phyloP scores from a whole-genome alignment of 1,140 invertebrate species.

The Drosophila lacertosa region DNA sequence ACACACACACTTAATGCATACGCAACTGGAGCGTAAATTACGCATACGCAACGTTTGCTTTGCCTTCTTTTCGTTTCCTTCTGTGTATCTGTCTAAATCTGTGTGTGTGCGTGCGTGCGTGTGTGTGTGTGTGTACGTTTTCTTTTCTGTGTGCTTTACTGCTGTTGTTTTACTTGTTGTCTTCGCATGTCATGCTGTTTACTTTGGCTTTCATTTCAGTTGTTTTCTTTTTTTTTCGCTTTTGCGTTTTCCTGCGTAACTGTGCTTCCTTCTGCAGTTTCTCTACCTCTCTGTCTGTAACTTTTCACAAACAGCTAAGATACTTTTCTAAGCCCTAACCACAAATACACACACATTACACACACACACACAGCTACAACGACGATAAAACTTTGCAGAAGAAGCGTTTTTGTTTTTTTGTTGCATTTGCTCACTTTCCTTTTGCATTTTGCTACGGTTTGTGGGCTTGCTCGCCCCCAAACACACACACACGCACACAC shows the following conservation, averaged over 20 bases:
- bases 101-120: slow-evolving; percentile 16
- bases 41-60: slow-evolving; percentile 78
- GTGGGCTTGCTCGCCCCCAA: slow-evolving; percentile 5
- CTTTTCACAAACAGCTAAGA: slow-evolving; percentile 39
- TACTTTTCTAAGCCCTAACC: slow-evolving; percentile 36
- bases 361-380: slow-evolving; percentile 24
- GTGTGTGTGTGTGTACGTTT: slow-evolving; percentile 15
- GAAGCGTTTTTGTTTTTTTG: slow-evolving; percentile 23
- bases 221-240: slow-evolving; percentile 32
- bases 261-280: slow-evolving; percentile 46
- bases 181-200: slow-evolving; percentile 73
- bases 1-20: slow-evolving; percentile 46
- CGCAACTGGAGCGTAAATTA: slow-evolving; percentile 80
- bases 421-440: slow-evolving; percentile 56
- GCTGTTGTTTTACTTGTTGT: slow-evolving; percentile 53
- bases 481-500: slow-evolving; percentile 14
- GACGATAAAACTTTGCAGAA: slow-evolving; percentile 3
- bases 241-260: slow-evolving; percentile 55
- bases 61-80: slow-evolving; percentile 56
- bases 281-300: slow-evolving; percentile 12
- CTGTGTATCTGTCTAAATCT: slow-evolving; percentile 28
- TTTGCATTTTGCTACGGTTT: slow-evolving; percentile 32
- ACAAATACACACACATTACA: slow-evolving; percentile 18
- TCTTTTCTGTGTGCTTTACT: slow-evolving; percentile 22
- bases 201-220: slow-evolving; percentile 64